Conservation (phyloP, 1,140 invertebrate genomes). For the Drosophila serrata region DNA sequence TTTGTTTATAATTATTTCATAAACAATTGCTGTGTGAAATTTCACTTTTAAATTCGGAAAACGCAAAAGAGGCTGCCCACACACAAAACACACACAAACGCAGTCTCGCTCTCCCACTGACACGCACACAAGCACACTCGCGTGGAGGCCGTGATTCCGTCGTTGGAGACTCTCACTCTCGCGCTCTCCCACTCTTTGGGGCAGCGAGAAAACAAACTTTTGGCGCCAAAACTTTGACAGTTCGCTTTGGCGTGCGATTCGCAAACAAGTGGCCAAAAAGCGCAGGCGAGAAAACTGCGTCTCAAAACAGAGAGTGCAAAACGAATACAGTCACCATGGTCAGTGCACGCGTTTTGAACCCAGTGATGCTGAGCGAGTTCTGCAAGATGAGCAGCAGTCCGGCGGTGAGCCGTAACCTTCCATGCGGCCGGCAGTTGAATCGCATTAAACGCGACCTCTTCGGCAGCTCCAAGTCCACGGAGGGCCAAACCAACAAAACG, state of each 20-base stretch:
- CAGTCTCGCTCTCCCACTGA: slow-evolving; percentile 34
- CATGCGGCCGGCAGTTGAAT: slow-evolving; percentile 71
- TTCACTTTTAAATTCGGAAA: slow-evolving; percentile 66
- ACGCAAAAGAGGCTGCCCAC: slow-evolving; percentile 42
- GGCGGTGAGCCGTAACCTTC: slow-evolving; percentile 60
- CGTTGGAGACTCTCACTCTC: slow-evolving; percentile 54
- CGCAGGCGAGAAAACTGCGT: slow-evolving; percentile 61
- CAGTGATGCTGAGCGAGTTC: slow-evolving; percentile 66
- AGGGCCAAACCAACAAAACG: slow-evolving; percentile 58
- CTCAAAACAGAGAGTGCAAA: slow-evolving; percentile 38
- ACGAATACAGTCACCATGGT: slow-evolving; percentile 65
- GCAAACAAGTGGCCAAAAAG: slow-evolving; percentile 69
- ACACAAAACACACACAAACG: slow-evolving; percentile 47
- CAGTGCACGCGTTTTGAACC: slow-evolving; percentile 79
- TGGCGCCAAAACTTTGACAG: slow-evolving; percentile 83
- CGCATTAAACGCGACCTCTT: slow-evolving; percentile 83
- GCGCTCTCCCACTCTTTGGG: slow-evolving; percentile 37
- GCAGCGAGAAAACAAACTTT: slow-evolving; percentile 63
- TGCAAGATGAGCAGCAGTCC: slow-evolving; percentile 74
- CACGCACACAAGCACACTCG: slow-evolving; percentile 19
- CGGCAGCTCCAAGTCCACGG: slow-evolving; percentile 49
- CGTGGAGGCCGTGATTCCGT: slow-evolving; percentile 61
- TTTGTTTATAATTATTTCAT: slow-evolving; percentile 70
- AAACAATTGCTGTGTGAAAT: slow-evolving; percentile 69
- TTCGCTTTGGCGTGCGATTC: slow-evolving; percentile 64